phyloP scores from a whole-genome alignment of 2,888 invertebrate genomes.

The Acrobasis repandana region DNA sequence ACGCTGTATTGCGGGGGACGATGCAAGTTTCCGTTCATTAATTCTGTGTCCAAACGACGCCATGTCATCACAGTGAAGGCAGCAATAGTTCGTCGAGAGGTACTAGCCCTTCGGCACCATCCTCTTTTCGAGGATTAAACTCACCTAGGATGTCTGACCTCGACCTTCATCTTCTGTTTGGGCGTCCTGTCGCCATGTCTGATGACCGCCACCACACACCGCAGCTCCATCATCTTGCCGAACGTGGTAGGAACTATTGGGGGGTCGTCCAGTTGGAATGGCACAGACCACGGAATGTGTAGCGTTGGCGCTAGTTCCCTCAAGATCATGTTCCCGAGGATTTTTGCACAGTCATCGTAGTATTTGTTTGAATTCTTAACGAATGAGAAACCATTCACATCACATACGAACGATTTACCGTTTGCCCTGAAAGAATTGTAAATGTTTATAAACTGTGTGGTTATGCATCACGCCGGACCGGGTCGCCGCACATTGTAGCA shows the following conservation, averaged over 20 bases:
- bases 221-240: constrained; percentile 96
- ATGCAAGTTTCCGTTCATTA: too few species aligned
- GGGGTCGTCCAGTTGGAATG: constrained; percentile 98
- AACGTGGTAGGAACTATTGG: constrained; percentile 99
- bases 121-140: too few species aligned
- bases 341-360: constrained; percentile 99
- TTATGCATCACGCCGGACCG: too few species aligned
- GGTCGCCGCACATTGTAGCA: too few species aligned
- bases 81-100: too few species aligned
- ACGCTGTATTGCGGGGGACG: too few species aligned
- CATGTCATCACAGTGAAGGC: too few species aligned
- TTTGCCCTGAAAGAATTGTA: constrained; percentile 87
- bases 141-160: constrained; percentile 97
- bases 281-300: constrained; percentile 98
- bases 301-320: constrained; percentile 96
- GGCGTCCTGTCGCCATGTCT: constrained; percentile 99
- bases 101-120: too few species aligned
- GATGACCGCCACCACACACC: constrained; percentile 98
- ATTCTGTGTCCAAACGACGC: too few species aligned
- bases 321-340: constrained; percentile 98
- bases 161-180: constrained; percentile 99
- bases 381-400: constrained; percentile 99
- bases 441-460: background rate
- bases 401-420: constrained; percentile 99
- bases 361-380: constrained; percentile 99